Conservation (phyloP, 2,113 vertebrate species). For the Halcyon senegalensis region DNA sequence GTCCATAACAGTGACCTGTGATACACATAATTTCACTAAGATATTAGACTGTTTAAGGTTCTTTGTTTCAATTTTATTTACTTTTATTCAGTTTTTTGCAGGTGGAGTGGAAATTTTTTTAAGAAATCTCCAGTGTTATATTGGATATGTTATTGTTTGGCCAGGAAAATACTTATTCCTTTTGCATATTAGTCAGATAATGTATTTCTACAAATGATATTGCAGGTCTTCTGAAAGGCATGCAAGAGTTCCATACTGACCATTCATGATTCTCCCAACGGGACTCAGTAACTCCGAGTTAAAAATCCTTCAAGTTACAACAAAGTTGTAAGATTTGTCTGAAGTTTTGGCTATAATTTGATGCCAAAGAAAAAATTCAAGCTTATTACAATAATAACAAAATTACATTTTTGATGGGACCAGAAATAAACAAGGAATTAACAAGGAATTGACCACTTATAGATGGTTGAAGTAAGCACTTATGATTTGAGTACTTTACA, state of each 20-base stretch:
- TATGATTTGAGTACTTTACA: neutral
- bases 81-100: neutral
- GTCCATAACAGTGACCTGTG: neutral
- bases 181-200: neutral
- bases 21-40: neutral
- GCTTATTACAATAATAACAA: neutral
- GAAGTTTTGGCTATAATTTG: neutral
- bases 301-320: neutral
- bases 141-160: neutral
- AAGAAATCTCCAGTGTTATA: neutral
- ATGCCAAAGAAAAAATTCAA: neutral
- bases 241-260: neutral
- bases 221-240: neutral
- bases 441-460: neutral
- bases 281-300: neutral
- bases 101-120: neutral
- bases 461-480: neutral
- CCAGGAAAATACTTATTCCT: neutral
- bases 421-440: neutral
- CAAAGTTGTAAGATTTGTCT: neutral
- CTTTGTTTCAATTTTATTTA: neutral
- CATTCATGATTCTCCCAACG: neutral
- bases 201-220: neutral
- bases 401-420: neutral
- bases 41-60: neutral